phyloP scores from a whole-genome alignment of 1,140 invertebrate species.

The Pantala flavescens region DNA sequence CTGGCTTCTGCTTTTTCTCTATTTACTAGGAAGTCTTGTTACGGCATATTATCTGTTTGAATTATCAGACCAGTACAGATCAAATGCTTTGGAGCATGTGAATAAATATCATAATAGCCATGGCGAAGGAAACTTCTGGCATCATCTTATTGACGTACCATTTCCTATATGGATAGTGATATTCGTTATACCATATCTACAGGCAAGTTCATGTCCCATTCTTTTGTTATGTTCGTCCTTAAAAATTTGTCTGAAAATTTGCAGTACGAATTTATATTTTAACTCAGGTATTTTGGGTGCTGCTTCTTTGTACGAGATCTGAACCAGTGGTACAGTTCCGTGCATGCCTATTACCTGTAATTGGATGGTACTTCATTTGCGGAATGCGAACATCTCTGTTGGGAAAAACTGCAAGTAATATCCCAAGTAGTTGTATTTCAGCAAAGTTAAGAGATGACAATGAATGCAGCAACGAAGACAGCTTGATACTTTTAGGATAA shows the following conservation, averaged over 20 bases:
- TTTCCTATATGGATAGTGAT: constrained; percentile 17
- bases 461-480: neutral
- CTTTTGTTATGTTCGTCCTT: neutral
- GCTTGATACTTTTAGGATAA: neutral
- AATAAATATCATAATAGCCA: constrained; percentile 17
- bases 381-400: neutral
- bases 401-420: neutral
- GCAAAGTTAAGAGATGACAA: neutral
- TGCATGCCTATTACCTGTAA: constrained; percentile 14
- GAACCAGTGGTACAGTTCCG: constrained; percentile 16
- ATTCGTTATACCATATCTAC: constrained; percentile 15
- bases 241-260: neutral
- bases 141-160: constrained; percentile 17
- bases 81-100: constrained; percentile 15
- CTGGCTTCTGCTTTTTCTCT: constrained; percentile 11
- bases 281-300: constrained; percentile 18
- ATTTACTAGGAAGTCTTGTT: constrained; percentile 16
- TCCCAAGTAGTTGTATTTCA: neutral
- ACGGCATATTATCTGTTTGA: constrained; percentile 18
- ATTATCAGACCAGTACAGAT: constrained; percentile 16
- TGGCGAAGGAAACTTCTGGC: constrained; percentile 14
- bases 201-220: neutral
- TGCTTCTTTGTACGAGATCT: constrained; percentile 18
- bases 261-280: neutral
- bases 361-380: constrained; percentile 18